These are phyloP conservation scores for Octodonta nipae DNA, from an alignment of 2,888 invertebrate genomes.

Conservation along the genomic window DNA sequence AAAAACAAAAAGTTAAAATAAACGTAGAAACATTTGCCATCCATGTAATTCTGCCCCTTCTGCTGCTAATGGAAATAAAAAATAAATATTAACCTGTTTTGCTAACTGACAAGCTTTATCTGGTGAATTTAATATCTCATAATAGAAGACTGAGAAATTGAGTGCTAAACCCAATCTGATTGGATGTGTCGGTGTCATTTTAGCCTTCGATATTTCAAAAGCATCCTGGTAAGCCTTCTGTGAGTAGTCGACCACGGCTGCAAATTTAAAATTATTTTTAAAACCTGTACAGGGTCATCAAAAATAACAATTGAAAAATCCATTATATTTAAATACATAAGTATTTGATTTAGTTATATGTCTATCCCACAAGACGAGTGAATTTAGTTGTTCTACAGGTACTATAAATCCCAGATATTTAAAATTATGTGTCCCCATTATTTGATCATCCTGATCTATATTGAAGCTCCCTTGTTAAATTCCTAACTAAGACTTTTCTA, in stretches of 20 bases:
- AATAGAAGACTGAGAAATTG: slow-evolving; percentile 98
- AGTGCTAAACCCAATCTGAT: slow-evolving; percentile 97
- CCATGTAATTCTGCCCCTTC: slow-evolving; percentile 30
- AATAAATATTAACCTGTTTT: slow-evolving; percentile 64
- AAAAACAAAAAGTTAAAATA: slow-evolving; percentile 5
- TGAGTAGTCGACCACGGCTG: slow-evolving; percentile 59
- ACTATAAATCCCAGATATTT: too few species aligned
- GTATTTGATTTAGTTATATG: too few species aligned
- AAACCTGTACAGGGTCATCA: too few species aligned
- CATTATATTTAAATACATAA: too few species aligned
- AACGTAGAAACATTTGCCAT: slow-evolving; percentile 11
- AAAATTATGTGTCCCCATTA: too few species aligned
- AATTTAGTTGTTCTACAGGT: too few species aligned
- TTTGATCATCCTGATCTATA: too few species aligned
- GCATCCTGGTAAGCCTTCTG: slow-evolving; percentile 98
- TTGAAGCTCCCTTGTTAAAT: too few species aligned
- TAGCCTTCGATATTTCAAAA: slow-evolving; percentile 92
- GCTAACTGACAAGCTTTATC: slow-evolving; percentile 89
- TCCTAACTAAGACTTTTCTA: too few species aligned
- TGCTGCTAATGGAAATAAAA: slow-evolving; percentile 25
- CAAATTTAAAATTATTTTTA: slow-evolving; percentile 16
- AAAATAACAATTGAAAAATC: too few species aligned
- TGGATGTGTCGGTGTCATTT: slow-evolving; percentile 99
- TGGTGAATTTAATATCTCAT: slow-evolving; percentile 93
- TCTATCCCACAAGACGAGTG: too few species aligned